phyloP scores from a whole-genome alignment of 2,888 invertebrate genomes.

The Dryadula phaetusa region DNA sequence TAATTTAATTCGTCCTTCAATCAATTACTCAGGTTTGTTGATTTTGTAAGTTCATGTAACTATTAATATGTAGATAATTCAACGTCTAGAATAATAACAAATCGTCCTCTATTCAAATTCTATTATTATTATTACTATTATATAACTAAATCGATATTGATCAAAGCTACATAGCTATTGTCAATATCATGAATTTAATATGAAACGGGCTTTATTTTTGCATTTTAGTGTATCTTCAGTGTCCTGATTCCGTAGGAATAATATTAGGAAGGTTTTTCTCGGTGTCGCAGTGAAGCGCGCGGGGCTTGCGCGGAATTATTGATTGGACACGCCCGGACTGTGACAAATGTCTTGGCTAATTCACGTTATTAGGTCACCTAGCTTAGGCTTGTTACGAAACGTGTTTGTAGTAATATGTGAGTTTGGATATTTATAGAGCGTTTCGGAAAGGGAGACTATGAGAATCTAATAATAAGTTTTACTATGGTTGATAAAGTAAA shows the following conservation, averaged over 20 bases:
- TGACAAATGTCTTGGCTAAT: slow-evolving; percentile 50
- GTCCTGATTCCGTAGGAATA: slow-evolving; percentile 17
- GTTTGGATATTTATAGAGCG: background rate
- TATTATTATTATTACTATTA: background rate
- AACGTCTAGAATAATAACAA: slow-evolving; percentile 3
- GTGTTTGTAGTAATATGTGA: background rate
- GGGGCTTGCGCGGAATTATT: slow-evolving; percentile 55
- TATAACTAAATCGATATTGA: background rate
- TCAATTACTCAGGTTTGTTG: slow-evolving; percentile 4
- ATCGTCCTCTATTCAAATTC: background rate
- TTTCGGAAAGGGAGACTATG: background rate
- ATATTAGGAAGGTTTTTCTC: slow-evolving; percentile 31
- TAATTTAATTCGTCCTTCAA: slow-evolving; percentile 10
- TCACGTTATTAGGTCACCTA: slow-evolving; percentile 31
- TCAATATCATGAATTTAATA: too few relatives aligned
- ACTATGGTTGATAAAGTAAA: background rate
- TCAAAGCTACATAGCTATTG: background rate
- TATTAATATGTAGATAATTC: background rate
- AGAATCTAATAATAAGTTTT: background rate
- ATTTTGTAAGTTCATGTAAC: background rate
- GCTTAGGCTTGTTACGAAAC: background rate
- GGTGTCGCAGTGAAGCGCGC: slow-evolving; percentile 39
- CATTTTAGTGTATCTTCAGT: background rate
- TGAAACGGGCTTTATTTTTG: background rate
- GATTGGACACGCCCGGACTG: slow-evolving; percentile 51